Base-by-base conservation (phyloP, 2,888 invertebrate species). In the Sisyra nigra region DNA sequence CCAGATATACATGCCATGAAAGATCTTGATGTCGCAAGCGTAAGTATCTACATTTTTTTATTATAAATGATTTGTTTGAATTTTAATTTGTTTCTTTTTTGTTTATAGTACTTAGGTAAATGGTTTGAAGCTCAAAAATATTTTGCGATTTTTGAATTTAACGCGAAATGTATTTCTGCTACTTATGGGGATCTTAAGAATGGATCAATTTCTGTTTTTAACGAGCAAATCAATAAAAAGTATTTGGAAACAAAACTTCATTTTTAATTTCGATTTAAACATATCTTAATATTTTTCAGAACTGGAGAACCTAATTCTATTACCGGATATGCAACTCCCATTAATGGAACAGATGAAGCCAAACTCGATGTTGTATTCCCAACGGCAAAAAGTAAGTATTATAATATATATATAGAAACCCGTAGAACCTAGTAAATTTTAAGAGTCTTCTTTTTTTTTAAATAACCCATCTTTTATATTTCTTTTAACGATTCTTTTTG, bases 61-160 rank as follows among this genome's bases (percentile, higher is more conserved):
- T 24, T 24, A 5, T 24, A 3, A 24, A 3, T 24, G 7, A n/a
- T n/a, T 24, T 24, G 24, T 5, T 24, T 3, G 24, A 24, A 24
- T 24, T 24, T 3, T 24, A 24, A 3, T 24, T 24, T 24, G 3
- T 5, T 24, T 24, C 36, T 10, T 18, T 15, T 44, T 52, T 39
- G 46, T 44, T 63, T 66, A 41, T 65, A 81, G 81, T 82, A 80
- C 53, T 56, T 77, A 55, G 85, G 86, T 33, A 72, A 72, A 53
- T 86, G 85, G 85, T 85, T 76, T 55, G 85, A 86, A 58, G 70
- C 72, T 13, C 75, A 80, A 51, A 74, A 78, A 52, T 86, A 84
- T 59, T 82, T 82, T 53, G 75, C 79, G 35, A 53, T 80, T n/a
- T 80, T 81, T 56, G 76, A 85, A 58, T 59, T 79, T 7, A 80